A percentile compares a stretch with the other conserved stretches of the same genome.
Evolutionary conservation across 1,140 invertebrate genomes (phyloP).

Genomic region (Penaeus japonicus): DNA sequence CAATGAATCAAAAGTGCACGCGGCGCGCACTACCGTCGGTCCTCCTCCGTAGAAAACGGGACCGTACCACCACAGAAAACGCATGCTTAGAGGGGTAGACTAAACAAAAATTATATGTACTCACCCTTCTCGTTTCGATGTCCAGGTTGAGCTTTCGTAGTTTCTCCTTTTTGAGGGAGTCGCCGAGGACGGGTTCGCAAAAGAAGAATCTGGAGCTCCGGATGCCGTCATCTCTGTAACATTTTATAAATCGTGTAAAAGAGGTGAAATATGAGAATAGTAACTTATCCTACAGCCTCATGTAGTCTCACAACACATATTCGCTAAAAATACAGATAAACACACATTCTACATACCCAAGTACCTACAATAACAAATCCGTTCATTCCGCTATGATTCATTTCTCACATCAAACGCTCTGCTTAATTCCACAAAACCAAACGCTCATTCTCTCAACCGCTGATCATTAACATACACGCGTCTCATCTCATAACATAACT

Average conservation of each 20-base stretch:
- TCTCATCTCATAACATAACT: too few relatives aligned
- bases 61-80: neutral
- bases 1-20: conserved; percentile 11
- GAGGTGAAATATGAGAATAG: too few relatives aligned
- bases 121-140: conserved; percentile 87
- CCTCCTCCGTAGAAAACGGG: neutral
- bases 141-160: conserved; percentile 76
- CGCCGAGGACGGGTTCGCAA: conserved; percentile 80
- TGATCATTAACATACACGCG: too few relatives aligned
- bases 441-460: too few relatives aligned
- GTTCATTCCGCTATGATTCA: too few relatives aligned
- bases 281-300: too few relatives aligned
- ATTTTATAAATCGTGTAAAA: neutral
- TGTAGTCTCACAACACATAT: too few relatives aligned
- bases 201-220: conserved; percentile 72
- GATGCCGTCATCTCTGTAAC: conserved; percentile 69
- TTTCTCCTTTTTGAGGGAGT: conserved; percentile 61
- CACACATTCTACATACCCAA: too few relatives aligned
- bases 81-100: neutral
- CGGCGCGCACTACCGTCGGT: neutral
- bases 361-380: too few relatives aligned
- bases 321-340: too few relatives aligned
- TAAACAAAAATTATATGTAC: conserved; percentile 16
- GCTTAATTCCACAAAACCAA: too few relatives aligned
- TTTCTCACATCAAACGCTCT: too few relatives aligned